These are phyloP conservation scores for Dipodomys merriami DNA, from an alignment of 2,113 vertebrate species.

Conservation along the genomic window DNA sequence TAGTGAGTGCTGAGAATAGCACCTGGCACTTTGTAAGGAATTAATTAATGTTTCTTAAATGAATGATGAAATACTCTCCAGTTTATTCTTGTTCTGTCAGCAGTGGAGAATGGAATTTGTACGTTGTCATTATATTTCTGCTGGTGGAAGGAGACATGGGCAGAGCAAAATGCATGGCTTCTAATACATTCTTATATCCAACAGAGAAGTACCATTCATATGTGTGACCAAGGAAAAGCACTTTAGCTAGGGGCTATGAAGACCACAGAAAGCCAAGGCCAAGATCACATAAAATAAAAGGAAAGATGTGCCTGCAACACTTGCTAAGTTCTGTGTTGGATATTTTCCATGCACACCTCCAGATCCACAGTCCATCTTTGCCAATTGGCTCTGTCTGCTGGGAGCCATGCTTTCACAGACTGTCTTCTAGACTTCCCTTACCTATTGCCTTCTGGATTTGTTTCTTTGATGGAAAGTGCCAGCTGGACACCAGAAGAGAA, in stretches of 20 bases:
- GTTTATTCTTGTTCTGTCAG: not conserved
- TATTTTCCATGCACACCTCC: constrained; percentile 22
- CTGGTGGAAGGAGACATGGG: not conserved
- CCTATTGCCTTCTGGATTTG: not conserved
- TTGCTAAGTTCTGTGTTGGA: not conserved
- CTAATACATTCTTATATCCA: not conserved
- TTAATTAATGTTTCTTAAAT: constrained; percentile 2
- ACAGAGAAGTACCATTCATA: not conserved
- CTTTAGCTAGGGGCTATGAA: not conserved
- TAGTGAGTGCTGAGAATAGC: constrained; percentile 14
- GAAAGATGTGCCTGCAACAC: not conserved
- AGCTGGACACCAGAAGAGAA: not conserved
- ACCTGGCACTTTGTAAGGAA: constrained; percentile 28
- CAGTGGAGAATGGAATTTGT: not conserved
- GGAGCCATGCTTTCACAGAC: constrained; percentile 12
- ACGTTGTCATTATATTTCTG: not conserved
- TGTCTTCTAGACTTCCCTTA: not conserved
- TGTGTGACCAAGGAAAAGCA: not conserved
- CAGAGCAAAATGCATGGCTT: not conserved
- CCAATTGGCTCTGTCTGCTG: not conserved
- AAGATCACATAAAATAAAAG: not conserved
- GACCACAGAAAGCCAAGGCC: not conserved
- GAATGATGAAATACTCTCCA: not conserved
- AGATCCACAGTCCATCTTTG: not conserved
- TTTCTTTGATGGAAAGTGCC: not conserved